Base-by-base conservation (phyloP, 2,113 vertebrate genomes). In the Tonatia bakeri region DNA sequence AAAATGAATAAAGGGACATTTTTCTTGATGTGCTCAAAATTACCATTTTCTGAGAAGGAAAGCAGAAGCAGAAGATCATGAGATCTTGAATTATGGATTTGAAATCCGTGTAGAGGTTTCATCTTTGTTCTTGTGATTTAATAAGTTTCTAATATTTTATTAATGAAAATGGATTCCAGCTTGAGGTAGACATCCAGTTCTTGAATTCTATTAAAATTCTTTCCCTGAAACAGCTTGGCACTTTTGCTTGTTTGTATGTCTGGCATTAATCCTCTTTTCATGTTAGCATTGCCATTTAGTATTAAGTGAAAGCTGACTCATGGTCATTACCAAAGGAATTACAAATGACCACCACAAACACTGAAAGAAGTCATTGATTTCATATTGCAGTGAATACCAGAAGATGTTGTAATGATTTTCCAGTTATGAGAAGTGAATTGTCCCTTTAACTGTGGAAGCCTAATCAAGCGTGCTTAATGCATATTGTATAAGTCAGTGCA, bases 341-440 rank as follows among this genome's bases (percentile, higher is more conserved):
- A 96, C 61, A 97, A 70, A 83, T 61, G 73, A 91, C 93, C 47
- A 86, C 14, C 61, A 92, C 88, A 95, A 79, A 96, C 95, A 75
- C 65, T 95, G 95, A 97, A 97, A 96, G 95, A 95, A 97, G 73
- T 65, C 89, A 95, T 97, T 97, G 97, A 97, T 91, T 95, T 94
- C 94, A 69, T 94, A 94, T 75, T 95, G 75, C 89, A 93, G 93
- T 93, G 86, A 84, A 95, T 95, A 96, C 91, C 89, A 98, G 85
- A 95, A 90, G 86, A 93, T 95, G 87, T 94, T 61, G 93, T 94
- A 91, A 93, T 94, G 69, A 77, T 95, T 95, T 98, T 95, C 73
- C 73, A 92, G 24, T 96, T 93, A 95, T 86, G 94, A 96, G 80
- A 95, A 95, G 56, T 91, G 88, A 97, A 97, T 97, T 97, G 94